Conservation (phyloP, 1,140 invertebrate species). For the Carcinoscorpius rotundicauda region DNA sequence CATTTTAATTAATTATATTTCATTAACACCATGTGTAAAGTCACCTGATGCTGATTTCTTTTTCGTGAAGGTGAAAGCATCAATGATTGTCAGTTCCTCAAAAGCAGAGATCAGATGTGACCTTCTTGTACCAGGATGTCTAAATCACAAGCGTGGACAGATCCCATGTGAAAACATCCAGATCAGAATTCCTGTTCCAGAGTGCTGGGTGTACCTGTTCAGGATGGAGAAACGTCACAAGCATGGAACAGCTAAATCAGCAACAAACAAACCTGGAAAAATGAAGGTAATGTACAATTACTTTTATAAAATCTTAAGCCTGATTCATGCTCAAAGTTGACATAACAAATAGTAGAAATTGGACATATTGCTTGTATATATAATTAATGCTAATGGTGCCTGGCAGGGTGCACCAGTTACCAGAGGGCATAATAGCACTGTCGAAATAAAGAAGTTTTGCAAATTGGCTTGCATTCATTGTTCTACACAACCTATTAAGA, state of each 20-base stretch:
- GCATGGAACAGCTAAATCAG: slow-evolving; percentile 96
- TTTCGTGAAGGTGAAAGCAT: not conserved
- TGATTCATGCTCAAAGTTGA: slow-evolving; percentile 2
- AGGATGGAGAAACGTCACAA: slow-evolving; percentile 96
- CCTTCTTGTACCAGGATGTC: slow-evolving; percentile 88
- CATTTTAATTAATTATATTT: too few species aligned
- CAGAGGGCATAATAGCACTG: too few species aligned
- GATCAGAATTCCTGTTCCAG: slow-evolving; percentile 91
- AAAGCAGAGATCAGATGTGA: slow-evolving; percentile 43
- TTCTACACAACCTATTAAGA: too few species aligned
- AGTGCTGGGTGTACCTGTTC: slow-evolving; percentile 98
- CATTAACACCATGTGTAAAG: too few species aligned
- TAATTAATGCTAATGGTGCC: too few species aligned
- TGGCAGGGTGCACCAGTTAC: too few species aligned
- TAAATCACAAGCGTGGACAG: slow-evolving; percentile 75
- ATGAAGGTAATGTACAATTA: slow-evolving; percentile 35
- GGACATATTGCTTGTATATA: too few species aligned
- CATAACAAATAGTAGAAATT: too few species aligned
- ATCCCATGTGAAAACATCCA: slow-evolving; percentile 94
- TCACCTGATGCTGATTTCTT: too few species aligned
- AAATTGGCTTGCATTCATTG: too few species aligned
- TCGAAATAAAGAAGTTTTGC: too few species aligned
- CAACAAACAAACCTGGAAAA: slow-evolving; percentile 59
- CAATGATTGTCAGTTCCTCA: not conserved
- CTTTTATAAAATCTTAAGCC: slow-evolving; percentile 16